Base-by-base conservation (phyloP, 2,113 vertebrate species). In the Orycteropus afer region DNA sequence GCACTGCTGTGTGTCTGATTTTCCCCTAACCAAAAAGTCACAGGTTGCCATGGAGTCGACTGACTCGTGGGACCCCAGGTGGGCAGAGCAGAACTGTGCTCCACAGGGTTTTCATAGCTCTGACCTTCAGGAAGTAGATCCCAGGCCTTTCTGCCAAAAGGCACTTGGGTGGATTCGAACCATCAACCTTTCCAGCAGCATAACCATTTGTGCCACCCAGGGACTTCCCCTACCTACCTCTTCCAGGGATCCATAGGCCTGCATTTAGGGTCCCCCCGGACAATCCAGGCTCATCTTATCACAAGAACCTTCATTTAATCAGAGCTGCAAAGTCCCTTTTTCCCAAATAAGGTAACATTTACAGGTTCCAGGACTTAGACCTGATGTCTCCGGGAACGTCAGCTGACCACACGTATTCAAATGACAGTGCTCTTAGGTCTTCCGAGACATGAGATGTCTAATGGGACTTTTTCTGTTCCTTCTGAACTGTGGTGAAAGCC, bases 211-310 rank as follows among this genome's bases (percentile, higher is more conserved):
- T 65, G 61, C 61, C 32, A 32, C 59, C 12, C 32, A 65, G 61
- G 61, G 61, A 34, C 7, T 61, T 65, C 29, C 27, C 61, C 2
- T 65, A 32, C 61, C 61, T 65, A 0, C 9, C 29, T 77, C 37
- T 14, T 9, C 3, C 5, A 7, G 49, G 7, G 47, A 55, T 13
- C 1, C 13, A 9, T 9, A 9, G 42, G 23, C 9, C 12, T 12
- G 17, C 17, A 34, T 65, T 27, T 5, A 53, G 34, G 32, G 18
- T 11, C 53, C 86, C 40, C 80, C 71, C 20, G 13, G 34, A 27
- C 22, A 42, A 61, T 25, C 20, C 7, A 79, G n/a, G 27, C 2
- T 37, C 1, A 1, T 17, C 51, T 20, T 15, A 32, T 20, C 51
- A 40, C 34, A 49, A 49, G 69, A n/a, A 29, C 27, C 81, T 49